Evolutionary conservation across 2,888 invertebrate genomes (phyloP).

Genomic region (Desoria tigrina): DNA sequence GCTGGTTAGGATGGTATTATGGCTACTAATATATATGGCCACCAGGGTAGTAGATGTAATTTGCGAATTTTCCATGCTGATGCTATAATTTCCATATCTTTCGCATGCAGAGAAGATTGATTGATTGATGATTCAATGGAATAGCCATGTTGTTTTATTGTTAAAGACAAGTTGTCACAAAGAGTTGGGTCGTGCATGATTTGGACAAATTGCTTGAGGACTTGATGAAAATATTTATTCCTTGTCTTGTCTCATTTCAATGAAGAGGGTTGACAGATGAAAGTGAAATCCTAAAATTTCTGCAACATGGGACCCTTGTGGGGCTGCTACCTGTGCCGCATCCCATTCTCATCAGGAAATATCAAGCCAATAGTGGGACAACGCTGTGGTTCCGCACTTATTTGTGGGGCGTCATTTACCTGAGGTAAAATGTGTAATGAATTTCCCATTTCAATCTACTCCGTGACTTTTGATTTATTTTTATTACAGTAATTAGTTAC

Average conservation of each 20-base stretch:
- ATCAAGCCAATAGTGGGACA: constrained; percentile 97
- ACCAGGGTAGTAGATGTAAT: neutral
- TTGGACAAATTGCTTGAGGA: neutral
- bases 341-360: constrained; percentile 97
- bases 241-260: constrained; percentile 6
- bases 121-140: constrained; percentile 20
- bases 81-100: neutral
- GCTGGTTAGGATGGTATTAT: no score
- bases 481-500: neutral
- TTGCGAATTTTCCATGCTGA: neutral
- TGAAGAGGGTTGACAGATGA: constrained; percentile 97
- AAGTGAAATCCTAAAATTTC: constrained; percentile 97
- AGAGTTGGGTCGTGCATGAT: neutral
- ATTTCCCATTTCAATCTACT: constrained; percentile 1
- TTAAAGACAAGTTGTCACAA: neutral
- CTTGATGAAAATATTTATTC: neutral
- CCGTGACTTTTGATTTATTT: neutral
- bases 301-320: constrained; percentile 94
- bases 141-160: neutral
- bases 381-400: constrained; percentile 99
- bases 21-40: neutral
- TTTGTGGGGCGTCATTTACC: constrained; percentile 99
- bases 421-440: constrained; percentile 65
- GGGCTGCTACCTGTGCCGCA: constrained; percentile 97
- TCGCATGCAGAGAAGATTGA: constrained; percentile 13